Evolutionary conservation across 2,888 invertebrate genomes (phyloP).

Genomic region (Deilephila porcellus): DNA sequence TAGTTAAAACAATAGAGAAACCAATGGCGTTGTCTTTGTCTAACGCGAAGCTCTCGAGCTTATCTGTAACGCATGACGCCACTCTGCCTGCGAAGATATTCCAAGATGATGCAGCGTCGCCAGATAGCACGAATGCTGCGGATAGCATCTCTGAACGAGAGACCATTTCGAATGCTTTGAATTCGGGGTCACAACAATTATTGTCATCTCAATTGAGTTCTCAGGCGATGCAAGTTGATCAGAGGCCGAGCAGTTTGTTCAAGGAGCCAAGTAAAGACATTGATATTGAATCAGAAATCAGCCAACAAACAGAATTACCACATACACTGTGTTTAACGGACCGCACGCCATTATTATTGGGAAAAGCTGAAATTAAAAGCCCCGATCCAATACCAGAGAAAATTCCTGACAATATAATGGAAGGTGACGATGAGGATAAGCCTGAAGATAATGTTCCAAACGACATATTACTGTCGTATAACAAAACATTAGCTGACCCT

Average conservation of each 20-base stretch:
- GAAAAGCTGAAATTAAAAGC: slow-evolving; percentile 79
- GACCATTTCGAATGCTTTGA: slow-evolving; percentile 48
- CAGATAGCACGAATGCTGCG: slow-evolving; percentile 76
- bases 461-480: slow-evolving; percentile 68
- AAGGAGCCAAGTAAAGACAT: slow-evolving; percentile 70
- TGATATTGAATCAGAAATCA: slow-evolving; percentile 80
- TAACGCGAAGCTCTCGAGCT: slow-evolving; percentile 82
- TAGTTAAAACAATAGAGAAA: slow-evolving; percentile 80
- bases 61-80: slow-evolving; percentile 84
- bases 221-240: slow-evolving; percentile 56
- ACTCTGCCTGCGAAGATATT: slow-evolving; percentile 87
- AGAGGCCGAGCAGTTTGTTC: slow-evolving; percentile 54
- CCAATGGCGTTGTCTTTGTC: slow-evolving; percentile 81
- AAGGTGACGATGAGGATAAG: slow-evolving; percentile 79
- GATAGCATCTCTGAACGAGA: slow-evolving; percentile 61
- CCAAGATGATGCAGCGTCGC: slow-evolving; percentile 87
- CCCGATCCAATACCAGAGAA: slow-evolving; percentile 81
- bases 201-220: slow-evolving; percentile 43
- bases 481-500: slow-evolving; percentile 62
- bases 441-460: slow-evolving; percentile 70
- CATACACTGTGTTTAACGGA: slow-evolving; percentile 72
- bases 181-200: slow-evolving; percentile 54
- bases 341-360: slow-evolving; percentile 71
- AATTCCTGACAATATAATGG: slow-evolving; percentile 81
- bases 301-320: slow-evolving; percentile 80